These are phyloP conservation scores for Apostichopus californicus DNA, from an alignment of 35 echinoderm and acorn worm genomes.

Conservation along the genomic window DNA sequence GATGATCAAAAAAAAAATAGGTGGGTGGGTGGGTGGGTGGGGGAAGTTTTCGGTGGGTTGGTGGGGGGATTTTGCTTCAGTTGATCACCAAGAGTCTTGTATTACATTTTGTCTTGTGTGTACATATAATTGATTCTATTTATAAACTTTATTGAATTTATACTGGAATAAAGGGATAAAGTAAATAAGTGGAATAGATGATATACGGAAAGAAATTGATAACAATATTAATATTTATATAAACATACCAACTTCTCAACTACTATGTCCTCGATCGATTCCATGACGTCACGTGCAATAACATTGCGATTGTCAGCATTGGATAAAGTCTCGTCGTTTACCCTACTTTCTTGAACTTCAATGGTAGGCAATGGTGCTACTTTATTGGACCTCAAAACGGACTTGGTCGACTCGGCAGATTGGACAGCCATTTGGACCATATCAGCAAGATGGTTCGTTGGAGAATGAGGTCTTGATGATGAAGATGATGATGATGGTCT, in stretches of 20 bases:
- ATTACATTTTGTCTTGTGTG: no score
- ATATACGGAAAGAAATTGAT: no score
- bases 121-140: no score
- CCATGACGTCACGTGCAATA: slow-evolving; percentile 20
- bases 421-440: neutral
- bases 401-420: neutral
- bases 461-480: neutral
- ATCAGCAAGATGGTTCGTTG: neutral
- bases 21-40: no score
- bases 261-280: neutral
- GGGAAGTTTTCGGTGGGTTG: no score
- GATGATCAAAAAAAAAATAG: no score
- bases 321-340: neutral
- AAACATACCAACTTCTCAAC: neutral
- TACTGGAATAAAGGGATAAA: no score
- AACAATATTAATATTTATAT: no score
- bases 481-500: neutral
- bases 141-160: no score
- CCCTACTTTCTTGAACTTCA: neutral
- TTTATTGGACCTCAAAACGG: neutral
- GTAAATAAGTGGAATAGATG: no score
- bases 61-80: no score
- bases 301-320: neutral
- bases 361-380: neutral
- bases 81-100: no score